These are phyloP conservation scores for Theristicus caerulescens DNA, from an alignment of 2,113 vertebrate genomes.

Conservation along the genomic window DNA sequence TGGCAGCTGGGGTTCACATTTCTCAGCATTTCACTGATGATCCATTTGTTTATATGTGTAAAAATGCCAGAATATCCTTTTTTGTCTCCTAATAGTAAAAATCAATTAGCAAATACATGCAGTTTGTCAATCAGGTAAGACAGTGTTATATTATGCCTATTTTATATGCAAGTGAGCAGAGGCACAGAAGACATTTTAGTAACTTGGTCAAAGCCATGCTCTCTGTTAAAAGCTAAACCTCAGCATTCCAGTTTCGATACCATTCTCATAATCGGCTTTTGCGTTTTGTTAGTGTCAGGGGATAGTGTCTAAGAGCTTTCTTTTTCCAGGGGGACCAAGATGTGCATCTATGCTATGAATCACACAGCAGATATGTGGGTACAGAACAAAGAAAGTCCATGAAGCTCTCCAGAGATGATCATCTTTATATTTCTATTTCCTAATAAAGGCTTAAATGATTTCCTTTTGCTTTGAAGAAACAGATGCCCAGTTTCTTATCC, in stretches of 20 bases:
- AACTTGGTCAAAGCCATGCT: background rate
- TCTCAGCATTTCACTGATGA: background rate
- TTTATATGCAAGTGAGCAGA: background rate
- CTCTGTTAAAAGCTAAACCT: background rate
- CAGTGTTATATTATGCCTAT: background rate
- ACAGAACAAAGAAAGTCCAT: background rate
- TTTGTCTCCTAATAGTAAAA: background rate
- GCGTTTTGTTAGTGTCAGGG: background rate
- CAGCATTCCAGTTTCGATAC: background rate
- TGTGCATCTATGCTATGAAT: conserved; percentile 12
- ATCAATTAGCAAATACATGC: fast-evolving
- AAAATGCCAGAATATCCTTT: background rate
- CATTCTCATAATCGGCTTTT: background rate
- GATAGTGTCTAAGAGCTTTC: background rate
- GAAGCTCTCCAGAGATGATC: background rate
- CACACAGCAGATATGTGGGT: background rate
- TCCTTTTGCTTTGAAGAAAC: background rate
- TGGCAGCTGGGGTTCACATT: fast-evolving
- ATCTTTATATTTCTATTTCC: background rate
- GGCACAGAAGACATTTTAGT: background rate
- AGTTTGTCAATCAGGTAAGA: background rate
- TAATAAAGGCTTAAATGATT: background rate
- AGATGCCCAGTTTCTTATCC: background rate
- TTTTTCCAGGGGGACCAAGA: background rate
- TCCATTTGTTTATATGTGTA: background rate